phyloP scores from a whole-genome alignment of 2,888 invertebrate species.

The Dichetophora obliterata region DNA sequence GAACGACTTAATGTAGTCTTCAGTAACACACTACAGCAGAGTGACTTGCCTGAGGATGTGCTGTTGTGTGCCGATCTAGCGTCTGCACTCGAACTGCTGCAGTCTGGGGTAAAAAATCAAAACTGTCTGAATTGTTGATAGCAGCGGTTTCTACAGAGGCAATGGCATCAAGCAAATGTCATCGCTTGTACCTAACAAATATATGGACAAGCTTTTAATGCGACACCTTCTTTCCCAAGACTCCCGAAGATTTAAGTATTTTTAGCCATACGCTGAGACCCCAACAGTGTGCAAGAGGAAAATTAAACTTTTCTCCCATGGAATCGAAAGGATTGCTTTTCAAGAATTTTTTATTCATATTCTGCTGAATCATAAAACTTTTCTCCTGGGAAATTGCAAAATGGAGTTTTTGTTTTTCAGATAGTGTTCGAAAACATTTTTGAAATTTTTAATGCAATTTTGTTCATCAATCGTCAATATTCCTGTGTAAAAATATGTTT shows the following conservation, averaged over 20 bases:
- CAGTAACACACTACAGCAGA: conserved; percentile 72
- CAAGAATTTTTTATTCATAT: no score
- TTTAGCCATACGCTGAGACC: conserved; percentile 72
- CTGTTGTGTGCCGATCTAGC: conserved; percentile 76
- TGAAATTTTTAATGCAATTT: no score
- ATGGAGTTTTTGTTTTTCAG: no score
- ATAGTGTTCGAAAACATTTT: no score
- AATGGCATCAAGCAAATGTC: conserved; percentile 79
- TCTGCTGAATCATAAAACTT: no score
- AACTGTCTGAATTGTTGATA: conserved; percentile 90
- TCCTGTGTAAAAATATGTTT: no score
- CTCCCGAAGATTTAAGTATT: conserved; percentile 73
- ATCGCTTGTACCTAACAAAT: conserved; percentile 86
- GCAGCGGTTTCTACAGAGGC: conserved; percentile 85
- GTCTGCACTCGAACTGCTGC: conserved; percentile 76
- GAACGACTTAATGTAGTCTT: conserved; percentile 88
- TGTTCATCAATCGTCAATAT: no score
- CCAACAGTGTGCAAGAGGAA: conserved; percentile 79
- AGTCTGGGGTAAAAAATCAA: conserved; percentile 76
- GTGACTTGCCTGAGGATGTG: conserved; percentile 73
- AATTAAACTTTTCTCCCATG: no score
- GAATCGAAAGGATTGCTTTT: no score
- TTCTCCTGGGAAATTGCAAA: no score
- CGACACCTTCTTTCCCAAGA: conserved; percentile 86
- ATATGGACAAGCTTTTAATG: conserved; percentile 84